Evolutionary conservation across 2,797 vertebrate species (phyloP), one percentile per base, ranked within the genome.

Genomic region (Sebastes hopkinsi): DNA sequence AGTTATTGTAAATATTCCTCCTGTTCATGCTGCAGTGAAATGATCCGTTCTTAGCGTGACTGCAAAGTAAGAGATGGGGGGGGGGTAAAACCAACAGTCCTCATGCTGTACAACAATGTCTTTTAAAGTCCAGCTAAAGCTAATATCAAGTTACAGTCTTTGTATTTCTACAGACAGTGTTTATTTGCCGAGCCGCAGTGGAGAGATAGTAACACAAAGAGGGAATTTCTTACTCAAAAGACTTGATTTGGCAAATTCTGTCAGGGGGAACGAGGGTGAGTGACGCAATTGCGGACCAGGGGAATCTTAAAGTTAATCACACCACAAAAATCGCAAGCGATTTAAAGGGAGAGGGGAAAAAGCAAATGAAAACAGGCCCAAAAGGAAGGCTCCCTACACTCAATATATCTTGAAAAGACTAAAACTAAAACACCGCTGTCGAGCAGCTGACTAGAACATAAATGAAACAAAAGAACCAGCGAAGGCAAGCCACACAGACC

Each of bases 381-480:
- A 38, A 38, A 38, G 36, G 12, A 38, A 14, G 12, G 36, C 12
- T 38, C 36, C 36, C 36, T 14, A 38, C 36, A 38, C 12, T 0
- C 36, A 38, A 38, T 13, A 38, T 38, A 38, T 38, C 36, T 38
- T 38, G 36, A 38, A 38, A 38, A 38, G 36, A 0, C 36, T 38
- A 38, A 36, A 36, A 36, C 34, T 36, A 36, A 38, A 38, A 38
- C 36, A 0, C 36, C 5, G 36, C 36, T 38, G 36, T 0, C 12
- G 36, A 38, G 36, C 0, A 38, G 36, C 36, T 14, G 12, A 0
- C 36, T 0, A 38, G 36, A 38, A 38, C 36, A 38, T 0, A 14
- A 38, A 14, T 38, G 36, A 38, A 38, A 38, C 36, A 38, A 38
- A 38, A 14, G 36, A 38, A 38, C 36, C 12, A 14, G 36, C 36